Base-by-base conservation (phyloP, 2,113 vertebrate species). In the Notiomystis cincta region DNA sequence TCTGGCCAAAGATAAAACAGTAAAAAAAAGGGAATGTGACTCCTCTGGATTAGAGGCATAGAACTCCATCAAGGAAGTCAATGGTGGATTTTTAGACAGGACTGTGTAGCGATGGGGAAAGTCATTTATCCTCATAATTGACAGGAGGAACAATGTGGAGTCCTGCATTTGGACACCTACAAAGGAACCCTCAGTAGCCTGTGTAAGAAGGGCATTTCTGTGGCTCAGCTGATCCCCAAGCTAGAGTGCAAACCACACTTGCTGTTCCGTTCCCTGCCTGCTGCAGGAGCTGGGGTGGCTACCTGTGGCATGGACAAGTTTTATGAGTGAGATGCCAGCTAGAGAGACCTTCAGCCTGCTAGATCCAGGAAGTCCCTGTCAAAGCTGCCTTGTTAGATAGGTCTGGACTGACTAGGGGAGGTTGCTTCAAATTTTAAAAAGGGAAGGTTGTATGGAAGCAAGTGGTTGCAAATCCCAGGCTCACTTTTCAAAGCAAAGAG, bases 301-400 rank as follows among this genome's bases (percentile, higher is more conserved):
- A n/a, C 35, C 33, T 54, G 16, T 0, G 1, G 17, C 35, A 33
- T 13, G 45, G 42, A 17, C 35, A 4, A 15, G 15, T 76, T 50
- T 60, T 73, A 62, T 18, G 23, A 42, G 40, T 48, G 33, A 57
- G 57, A 21, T 70, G 21, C 24, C 33, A 62, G 19, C 31, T 61
- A 69, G 37, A 45, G 67, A 58, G 30, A 60, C 9, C 23, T 54
- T 50, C 37, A 50, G 51, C n/a, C 33, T 64, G 33, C 44, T 27
- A 38, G 18, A 10, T 62, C 71, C 40, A 58, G 47, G 65, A 57
- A 56, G 19, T 6, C 0, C 0, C n/a, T 56, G 2, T 57, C 24
- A 50, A 53, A 64, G 21, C 79, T 53, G 11, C 40, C 31, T 73
- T 2, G 30, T 38, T 84, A 28, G 20, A 28, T 76, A 21, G 25